Conservation (phyloP, 2,113 vertebrate species). For the Tautogolabrus adspersus region DNA sequence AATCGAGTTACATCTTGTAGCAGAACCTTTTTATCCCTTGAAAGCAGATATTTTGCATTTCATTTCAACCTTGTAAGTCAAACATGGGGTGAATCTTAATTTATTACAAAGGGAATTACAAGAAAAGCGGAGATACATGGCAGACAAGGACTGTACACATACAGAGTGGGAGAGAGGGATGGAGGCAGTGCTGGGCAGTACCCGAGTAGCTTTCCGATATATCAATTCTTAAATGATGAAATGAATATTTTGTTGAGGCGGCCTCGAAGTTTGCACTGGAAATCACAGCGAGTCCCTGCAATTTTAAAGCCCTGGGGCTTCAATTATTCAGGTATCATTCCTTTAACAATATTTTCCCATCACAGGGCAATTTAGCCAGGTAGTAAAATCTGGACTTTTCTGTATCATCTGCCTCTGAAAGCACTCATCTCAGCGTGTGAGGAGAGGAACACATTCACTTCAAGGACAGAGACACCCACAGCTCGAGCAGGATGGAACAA, state of each 20-base stretch:
- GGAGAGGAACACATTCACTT: slow-evolving; percentile 71
- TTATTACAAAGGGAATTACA: not conserved
- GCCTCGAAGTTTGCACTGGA: slow-evolving; percentile 67
- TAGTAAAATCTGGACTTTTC: slow-evolving; percentile 70
- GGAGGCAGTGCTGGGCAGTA: slow-evolving; percentile 27
- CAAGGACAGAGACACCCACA: slow-evolving; percentile 69
- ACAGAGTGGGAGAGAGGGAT: not conserved
- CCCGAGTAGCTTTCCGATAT: slow-evolving; percentile 59
- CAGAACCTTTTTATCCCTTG: too few relatives aligned
- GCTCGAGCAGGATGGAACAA: slow-evolving; percentile 48
- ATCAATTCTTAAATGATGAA: slow-evolving; percentile 77
- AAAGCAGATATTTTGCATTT: not conserved
- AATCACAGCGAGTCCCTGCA: slow-evolving; percentile 78
- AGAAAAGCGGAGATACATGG: not conserved
- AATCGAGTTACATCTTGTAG: too few relatives aligned
- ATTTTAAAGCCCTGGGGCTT: slow-evolving; percentile 79
- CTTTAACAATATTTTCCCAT: slow-evolving; percentile 86
- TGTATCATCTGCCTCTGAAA: slow-evolving; percentile 68
- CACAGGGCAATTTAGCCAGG: slow-evolving; percentile 79
- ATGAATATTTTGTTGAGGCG: slow-evolving; percentile 78
- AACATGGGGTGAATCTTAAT: not conserved
- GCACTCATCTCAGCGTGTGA: slow-evolving; percentile 77
- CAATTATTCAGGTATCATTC: slow-evolving; percentile 84
- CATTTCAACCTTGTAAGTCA: not conserved
- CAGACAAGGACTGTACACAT: not conserved